phyloP scores from a whole-genome alignment of 2,888 invertebrate genomes.

The Polydrusus cervinus region DNA sequence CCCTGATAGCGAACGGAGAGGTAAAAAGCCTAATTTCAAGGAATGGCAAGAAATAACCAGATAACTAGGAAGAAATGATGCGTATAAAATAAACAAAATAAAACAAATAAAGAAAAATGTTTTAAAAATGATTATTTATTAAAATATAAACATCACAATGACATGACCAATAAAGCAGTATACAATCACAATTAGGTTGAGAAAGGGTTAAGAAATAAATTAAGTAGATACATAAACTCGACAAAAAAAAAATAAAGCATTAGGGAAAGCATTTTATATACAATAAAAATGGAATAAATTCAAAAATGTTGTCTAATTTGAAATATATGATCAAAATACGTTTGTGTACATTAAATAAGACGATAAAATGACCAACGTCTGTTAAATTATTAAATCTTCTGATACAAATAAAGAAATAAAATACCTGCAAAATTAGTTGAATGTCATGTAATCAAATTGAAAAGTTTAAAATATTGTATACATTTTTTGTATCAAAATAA shows the following conservation, averaged over 20 bases:
- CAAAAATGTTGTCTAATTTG: background rate
- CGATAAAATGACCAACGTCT: too few relatives aligned
- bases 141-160: constrained; percentile 67
- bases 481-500: too few relatives aligned
- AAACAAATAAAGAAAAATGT: constrained; percentile 12
- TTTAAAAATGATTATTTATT: constrained; percentile 54
- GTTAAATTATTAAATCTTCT: too few relatives aligned
- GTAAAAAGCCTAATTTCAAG: too few relatives aligned
- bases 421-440: too few relatives aligned
- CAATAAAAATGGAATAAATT: background rate
- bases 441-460: too few relatives aligned
- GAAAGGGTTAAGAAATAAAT: constrained; percentile 64
- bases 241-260: constrained; percentile 48
- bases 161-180: constrained; percentile 68
- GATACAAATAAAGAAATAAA: too few relatives aligned
- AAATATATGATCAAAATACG: constrained; percentile 15
- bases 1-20: too few relatives aligned
- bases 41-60: too few relatives aligned
- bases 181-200: constrained; percentile 68
- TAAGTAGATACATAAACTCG: constrained; percentile 55
- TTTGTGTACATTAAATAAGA: background rate
- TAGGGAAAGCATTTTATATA: constrained; percentile 35
- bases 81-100: constrained; percentile 17
- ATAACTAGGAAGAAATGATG: too few relatives aligned
- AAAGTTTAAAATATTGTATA: too few relatives aligned